Base-by-base conservation (phyloP, 2,113 vertebrate genomes). In the Macrotis lagotis region DNA sequence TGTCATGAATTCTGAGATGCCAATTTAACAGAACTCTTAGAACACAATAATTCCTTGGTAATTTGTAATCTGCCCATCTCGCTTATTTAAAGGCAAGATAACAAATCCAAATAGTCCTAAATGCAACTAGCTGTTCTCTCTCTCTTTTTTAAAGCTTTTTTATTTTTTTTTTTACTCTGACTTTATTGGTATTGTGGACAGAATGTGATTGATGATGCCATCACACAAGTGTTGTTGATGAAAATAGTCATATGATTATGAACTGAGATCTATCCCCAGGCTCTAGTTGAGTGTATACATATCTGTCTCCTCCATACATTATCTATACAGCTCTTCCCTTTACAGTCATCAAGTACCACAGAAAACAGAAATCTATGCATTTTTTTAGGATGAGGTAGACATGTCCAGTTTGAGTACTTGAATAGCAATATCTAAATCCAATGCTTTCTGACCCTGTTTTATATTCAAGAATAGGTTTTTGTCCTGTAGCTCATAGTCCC, bases 191-290 rank as follows among this genome's bases (percentile, higher is more conserved):
- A n/a, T 96, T 52, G 25, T 96, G 94, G 89, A 52, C 14, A 93
- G 22, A 48, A 14, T 90, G 26, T 53, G 74, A 93, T 25, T 91
- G 50, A 90, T 91, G 66, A 74, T 50, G 26, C 25, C 94, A 31
- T 88, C 37, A 50, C n/a, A 59, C 26, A 96, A 90, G 25, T 51
- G 90, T 94, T 48, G 0, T 26, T 97, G 22, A 92, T 97, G 91
- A 94, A 97, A 92, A 95, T 25, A 94, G 37, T 55, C 8, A 48
- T 12, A 19, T 22, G 92, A 94, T 48, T 51, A 90, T 50, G 55
- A 83, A 83, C 66, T 83, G n/a, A 44, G n/a, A 28, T 55, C 53
- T 92, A 0, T 92, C 51, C 50, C 50, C 25, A 47, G 88, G 25
- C 50, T 95, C 51, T 93, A 94, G 31, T 11, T 53, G 25, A 91